Evolutionary conservation across 1,140 invertebrate species (phyloP), one percentile per base, ranked within the genome.

Genomic region (Periplaneta americana): DNA sequence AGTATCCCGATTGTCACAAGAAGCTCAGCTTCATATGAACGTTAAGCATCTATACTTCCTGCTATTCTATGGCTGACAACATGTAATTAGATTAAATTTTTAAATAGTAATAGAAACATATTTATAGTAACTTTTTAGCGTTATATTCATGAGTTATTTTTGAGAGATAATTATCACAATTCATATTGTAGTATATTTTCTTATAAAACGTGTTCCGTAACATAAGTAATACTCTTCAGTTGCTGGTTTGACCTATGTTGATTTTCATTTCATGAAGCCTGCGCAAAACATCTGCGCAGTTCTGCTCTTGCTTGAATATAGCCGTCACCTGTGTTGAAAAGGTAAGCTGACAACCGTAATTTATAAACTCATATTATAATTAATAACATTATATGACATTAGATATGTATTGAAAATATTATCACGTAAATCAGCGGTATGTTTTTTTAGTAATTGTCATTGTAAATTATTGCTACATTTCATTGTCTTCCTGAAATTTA

Each of bases 241-340:
- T 78, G 18, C 10, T 5, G 35, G 13, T 8, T 78, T 36, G 34
- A 78, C 28, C 15, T 28, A 36, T 78, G 18, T 78, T 36, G 36
- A 39, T 37, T n/a, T 34, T 78, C 80, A 86, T 86, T 86, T 86
- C 86, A 78, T 76, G 83, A 81, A 81, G 82, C 66, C 80, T 88
- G 87, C 87, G 87, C 87, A 85, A 74, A 82, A 48, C 22, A 78
- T 28, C 35, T 78, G 76, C 76, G 76, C 76, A 78, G 76, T 78
- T 36, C 35, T 79, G 84, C 82, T 87, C 87, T 86, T 82, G 87
- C 87, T 86, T 82, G 87, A 87, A 87, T 87, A 85, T 86, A 84
- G 85, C 87, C 87, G 87, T 88, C 87, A 88, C 86, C 86, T 88
- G 87, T 87, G 87, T 87, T 86, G 86, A 87, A 87, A 86, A 86